Conservation (phyloP, 1,140 invertebrate species). For the Trialeurodes vaporariorum region DNA sequence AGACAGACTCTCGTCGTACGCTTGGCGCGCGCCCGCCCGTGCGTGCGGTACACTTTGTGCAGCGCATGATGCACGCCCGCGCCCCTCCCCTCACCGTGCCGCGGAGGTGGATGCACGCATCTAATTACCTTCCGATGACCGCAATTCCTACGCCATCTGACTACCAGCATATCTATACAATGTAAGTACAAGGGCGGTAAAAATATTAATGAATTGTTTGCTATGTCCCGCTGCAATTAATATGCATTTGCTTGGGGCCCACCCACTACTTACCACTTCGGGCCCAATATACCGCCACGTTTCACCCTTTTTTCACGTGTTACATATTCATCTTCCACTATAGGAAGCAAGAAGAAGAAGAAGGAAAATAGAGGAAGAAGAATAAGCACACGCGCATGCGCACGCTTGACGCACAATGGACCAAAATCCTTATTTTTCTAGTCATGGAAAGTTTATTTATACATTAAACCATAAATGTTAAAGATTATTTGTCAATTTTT, state of each 20-base stretch:
- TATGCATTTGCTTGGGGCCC: background rate
- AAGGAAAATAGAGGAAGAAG: too few relatives aligned
- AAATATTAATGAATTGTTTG: background rate
- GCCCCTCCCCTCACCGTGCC: too few relatives aligned
- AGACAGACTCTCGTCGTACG: background rate
- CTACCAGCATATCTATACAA: background rate
- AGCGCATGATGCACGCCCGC: background rate
- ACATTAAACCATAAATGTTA: too few relatives aligned
- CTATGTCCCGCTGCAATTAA: background rate
- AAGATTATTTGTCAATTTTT: too few relatives aligned
- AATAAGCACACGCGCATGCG: too few relatives aligned
- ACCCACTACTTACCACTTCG: background rate
- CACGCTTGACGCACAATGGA: too few relatives aligned
- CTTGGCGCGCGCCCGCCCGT: too few relatives aligned
- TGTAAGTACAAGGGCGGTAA: background rate
- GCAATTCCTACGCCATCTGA: background rate
- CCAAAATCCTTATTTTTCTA: too few relatives aligned
- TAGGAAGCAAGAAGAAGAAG: too few relatives aligned
- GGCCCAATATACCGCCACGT: background rate
- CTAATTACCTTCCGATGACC: background rate
- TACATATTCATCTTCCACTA: background rate
- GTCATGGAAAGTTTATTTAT: too few relatives aligned
- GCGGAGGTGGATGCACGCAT: background rate
- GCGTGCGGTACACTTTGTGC: too few relatives aligned
- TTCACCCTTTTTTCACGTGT: background rate